A percentile compares a stretch with the other conserved stretches of the same genome.
These are phyloP conservation scores for Luidia sarsii DNA, from an alignment of 53 echinoderm and acorn worm species.

Conservation along the genomic window DNA sequence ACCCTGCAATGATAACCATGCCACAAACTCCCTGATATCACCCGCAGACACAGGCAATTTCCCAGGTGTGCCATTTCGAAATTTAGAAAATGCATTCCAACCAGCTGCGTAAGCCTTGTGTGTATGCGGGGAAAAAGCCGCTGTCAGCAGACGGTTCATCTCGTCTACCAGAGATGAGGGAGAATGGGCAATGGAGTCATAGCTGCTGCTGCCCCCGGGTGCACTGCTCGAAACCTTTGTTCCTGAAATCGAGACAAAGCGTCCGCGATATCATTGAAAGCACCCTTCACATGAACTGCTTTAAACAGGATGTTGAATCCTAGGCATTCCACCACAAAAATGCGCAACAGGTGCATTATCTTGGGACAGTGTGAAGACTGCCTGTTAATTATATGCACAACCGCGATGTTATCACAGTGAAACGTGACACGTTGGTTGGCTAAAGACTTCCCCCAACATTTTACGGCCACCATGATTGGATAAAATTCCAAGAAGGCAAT, in stretches of 20 bases:
- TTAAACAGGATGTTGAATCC: slow-evolving; percentile 25
- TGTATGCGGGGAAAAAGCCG: neutral
- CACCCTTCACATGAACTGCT: slow-evolving; percentile 10
- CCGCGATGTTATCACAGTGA: slow-evolving; percentile 55
- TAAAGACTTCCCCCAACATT: slow-evolving; percentile 23
- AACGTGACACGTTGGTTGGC: slow-evolving; percentile 32
- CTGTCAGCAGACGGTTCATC: neutral
- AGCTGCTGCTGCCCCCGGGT: neutral
- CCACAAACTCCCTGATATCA: neutral
- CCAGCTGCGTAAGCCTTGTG: neutral
- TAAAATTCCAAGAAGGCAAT: slow-evolving; percentile 50
- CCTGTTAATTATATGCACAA: slow-evolving; percentile 56
- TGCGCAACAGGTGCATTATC: slow-evolving; percentile 47
- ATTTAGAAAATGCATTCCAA: neutral
- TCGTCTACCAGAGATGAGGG: neutral
- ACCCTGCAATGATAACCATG: neutral
- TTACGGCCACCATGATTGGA: slow-evolving; percentile 35
- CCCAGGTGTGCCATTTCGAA: neutral
- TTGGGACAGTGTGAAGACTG: slow-evolving; percentile 32
- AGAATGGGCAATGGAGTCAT: slow-evolving; percentile 4
- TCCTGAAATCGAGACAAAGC: slow-evolving; percentile 5
- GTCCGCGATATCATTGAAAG: neutral
- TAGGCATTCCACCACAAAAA: slow-evolving; percentile 33
- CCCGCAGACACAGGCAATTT: neutral
- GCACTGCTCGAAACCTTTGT: neutral